phyloP scores from a whole-genome alignment of 2,797 vertebrate species.

The Choloepus didactylus region DNA sequence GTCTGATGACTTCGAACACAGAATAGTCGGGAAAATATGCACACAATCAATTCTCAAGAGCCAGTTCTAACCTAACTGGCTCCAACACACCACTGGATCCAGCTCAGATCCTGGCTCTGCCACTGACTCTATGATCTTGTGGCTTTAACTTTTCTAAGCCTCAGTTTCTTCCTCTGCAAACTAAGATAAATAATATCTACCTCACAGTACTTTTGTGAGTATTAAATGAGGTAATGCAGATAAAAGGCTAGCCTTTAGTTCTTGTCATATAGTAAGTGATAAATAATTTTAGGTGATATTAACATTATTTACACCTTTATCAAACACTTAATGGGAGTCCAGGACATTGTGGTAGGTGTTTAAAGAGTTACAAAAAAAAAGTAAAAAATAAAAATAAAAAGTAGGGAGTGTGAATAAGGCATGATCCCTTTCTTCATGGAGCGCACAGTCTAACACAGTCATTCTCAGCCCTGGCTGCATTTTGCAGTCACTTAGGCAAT shows the following conservation, averaged over 20 bases:
- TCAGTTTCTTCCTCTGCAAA: conserved; percentile 17
- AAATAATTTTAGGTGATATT: not conserved
- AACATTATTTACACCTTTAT: not conserved
- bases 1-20: not conserved
- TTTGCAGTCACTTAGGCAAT: not conserved
- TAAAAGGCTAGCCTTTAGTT: not conserved
- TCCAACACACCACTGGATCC: not conserved
- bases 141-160: not conserved
- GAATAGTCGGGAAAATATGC: not conserved
- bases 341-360: not conserved
- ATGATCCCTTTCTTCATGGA: not conserved
- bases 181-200: conserved; percentile 48
- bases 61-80: not conserved
- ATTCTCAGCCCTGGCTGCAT: not conserved
- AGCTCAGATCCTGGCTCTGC: not conserved
- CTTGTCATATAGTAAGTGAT: not conserved
- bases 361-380: not conserved
- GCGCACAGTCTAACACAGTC: not conserved
- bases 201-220: not conserved
- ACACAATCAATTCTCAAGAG: not conserved
- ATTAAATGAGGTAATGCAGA: not conserved
- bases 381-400: not conserved
- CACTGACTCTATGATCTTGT: not conserved
- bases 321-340: not conserved
- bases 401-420: not conserved